phyloP scores from a whole-genome alignment of 2,113 vertebrate genomes.

The Pseudopipra pipra region DNA sequence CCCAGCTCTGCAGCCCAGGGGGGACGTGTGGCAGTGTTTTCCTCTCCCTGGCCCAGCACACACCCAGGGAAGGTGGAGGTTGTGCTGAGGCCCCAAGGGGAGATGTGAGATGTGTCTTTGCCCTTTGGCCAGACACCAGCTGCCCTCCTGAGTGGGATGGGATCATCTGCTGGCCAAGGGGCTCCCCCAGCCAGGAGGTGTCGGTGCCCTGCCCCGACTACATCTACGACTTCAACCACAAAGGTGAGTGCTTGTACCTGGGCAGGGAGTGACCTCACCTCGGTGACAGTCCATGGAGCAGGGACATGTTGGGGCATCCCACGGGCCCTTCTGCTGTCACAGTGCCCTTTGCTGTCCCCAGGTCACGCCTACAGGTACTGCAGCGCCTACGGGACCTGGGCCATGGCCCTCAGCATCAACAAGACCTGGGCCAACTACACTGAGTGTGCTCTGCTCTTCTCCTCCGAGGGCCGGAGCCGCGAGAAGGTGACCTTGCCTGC shows the following conservation, averaged over 20 bases:
- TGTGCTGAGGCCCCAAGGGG: fast-evolving
- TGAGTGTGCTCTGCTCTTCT: constrained; percentile 84
- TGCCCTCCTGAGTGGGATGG: constrained; percentile 89
- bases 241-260: constrained; percentile 61
- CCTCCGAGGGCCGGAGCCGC: constrained; percentile 69
- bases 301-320: fast-evolving
- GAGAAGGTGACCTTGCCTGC: constrained; percentile 75
- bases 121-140: constrained; percentile 67
- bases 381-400: constrained; percentile 79
- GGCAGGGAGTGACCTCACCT: fast-evolving
- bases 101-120: not conserved
- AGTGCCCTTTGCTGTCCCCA: not conserved
- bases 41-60: not conserved
- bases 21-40: fast-evolving
- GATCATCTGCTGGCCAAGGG: constrained; percentile 88
- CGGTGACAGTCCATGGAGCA: fast-evolving
- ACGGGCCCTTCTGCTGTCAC: fast-evolving
- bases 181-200: constrained; percentile 76
- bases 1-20: not conserved
- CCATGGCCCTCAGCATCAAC: constrained; percentile 80
- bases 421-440: constrained; percentile 94
- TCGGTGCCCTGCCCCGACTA: constrained; percentile 83
- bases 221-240: constrained; percentile 92
- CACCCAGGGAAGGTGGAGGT: not conserved
- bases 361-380: constrained; percentile 86